Base-by-base conservation (phyloP, 2,797 vertebrate genomes). In the Capromys pilorides region DNA sequence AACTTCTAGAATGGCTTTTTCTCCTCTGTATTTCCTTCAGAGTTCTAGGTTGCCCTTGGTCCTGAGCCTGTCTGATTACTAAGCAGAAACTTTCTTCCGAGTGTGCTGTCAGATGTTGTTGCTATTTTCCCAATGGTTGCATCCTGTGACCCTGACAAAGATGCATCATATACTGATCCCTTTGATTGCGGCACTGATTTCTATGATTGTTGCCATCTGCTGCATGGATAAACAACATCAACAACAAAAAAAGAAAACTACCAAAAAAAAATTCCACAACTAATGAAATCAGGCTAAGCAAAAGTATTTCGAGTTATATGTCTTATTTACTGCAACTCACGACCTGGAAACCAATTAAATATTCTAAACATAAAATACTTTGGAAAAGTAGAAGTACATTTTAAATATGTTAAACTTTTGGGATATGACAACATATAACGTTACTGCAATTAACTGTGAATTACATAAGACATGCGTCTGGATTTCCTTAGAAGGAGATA, bases 101-200 rank as follows among this genome's bases (percentile, higher is more conserved):
- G 39, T 73, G 95, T 71, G 31, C 89, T 82, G 64, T 97, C 95
- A 96, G 95, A 96, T 96, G 97, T 88, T 90, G 77, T 79, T 19
- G 36, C 93, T 96, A 82, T 95, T 97, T 95, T 96, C 51, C 66
- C 84, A 91, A 89, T 93, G 86, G 92, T 82, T 66, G 7, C 31
- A 67, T 84, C 89, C 93, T 90, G 73, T 90, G 95, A 96, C 97
- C 94, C 93, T 88, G 67, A 85, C 78, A 83, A 83, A 90, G 73
- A 93, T 94, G 85, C 88, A 90, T 94, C 86, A 79, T 88, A 62
- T 45, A 94, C 67, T 91, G 94, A 96, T 95, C 87, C n/a, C 49
- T 96, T 88, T 97, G 95, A 97, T 97, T 96, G 96, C 95, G 94
- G 87, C 61, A 45, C 94, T 97, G 87, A 97, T 96, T 97, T 94